These are phyloP conservation scores for Phenganax stokvisi DNA, from an alignment of 92 coral and sea anemone species.

Conservation along the genomic window DNA sequence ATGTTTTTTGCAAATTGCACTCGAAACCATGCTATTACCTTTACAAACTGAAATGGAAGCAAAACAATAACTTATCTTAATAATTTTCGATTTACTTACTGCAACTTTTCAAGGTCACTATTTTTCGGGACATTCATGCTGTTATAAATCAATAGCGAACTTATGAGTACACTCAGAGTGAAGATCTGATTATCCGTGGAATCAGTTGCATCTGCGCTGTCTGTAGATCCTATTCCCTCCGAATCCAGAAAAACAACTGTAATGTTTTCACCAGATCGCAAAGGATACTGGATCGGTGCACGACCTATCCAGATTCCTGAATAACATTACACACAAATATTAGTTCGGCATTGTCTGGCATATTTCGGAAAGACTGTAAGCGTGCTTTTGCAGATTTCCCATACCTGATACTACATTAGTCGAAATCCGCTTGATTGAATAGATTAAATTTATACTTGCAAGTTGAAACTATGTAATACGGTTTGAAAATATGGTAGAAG, in stretches of 20 bases:
- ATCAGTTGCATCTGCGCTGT: constrained; percentile 23
- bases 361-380: no score
- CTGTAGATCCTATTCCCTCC: constrained; percentile 28
- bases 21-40: no score
- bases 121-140: constrained; percentile 34
- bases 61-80: no score
- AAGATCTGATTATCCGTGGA: constrained; percentile 33
- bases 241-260: constrained; percentile 33
- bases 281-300: background rate
- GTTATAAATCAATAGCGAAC: constrained; percentile 32
- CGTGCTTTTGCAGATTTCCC: no score
- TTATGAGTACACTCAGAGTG: constrained; percentile 31
- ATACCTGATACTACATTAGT: no score
- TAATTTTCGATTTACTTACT: constrained; percentile 2
- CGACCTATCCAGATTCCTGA: constrained; percentile 34
- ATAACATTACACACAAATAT: background rate
- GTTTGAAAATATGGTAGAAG: no score
- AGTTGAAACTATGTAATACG: no score
- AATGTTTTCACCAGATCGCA: constrained; percentile 15
- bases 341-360: background rate
- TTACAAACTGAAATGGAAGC: no score
- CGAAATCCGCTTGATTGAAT: no score
- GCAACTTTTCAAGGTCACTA: constrained; percentile 32
- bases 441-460: no score
- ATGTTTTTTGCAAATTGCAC: no score